phyloP scores from a whole-genome alignment of 2,797 vertebrate species.

The Neosalanx taihuensis region DNA sequence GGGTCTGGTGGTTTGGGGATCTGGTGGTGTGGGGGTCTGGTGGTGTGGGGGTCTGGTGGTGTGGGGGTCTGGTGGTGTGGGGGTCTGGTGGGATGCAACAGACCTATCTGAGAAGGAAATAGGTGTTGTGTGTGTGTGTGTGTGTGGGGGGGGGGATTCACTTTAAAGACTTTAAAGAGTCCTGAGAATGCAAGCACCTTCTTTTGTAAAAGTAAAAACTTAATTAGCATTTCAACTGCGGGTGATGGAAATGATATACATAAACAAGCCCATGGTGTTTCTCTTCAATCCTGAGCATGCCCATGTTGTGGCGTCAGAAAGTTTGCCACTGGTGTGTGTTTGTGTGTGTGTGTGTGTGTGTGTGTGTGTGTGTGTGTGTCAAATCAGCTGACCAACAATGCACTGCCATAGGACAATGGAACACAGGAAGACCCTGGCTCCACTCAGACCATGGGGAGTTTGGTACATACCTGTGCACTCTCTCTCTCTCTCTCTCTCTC shows the following conservation, averaged over 20 bases:
- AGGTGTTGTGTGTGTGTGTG: neutral
- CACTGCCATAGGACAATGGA: conserved; percentile 37
- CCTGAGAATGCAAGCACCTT: neutral
- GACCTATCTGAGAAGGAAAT: conserved; percentile 3
- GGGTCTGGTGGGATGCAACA: too few relatives aligned
- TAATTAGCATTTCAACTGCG: conserved; percentile 19
- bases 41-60: neutral
- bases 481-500: conserved; percentile 16
- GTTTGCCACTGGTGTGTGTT: neutral
- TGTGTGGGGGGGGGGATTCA: neutral
- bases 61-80: too few relatives aligned
- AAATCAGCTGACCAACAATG: conserved; percentile 16
- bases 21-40: neutral
- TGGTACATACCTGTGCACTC: conserved; percentile 7
- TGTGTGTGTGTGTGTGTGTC: neutral
- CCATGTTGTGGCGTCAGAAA: neutral
- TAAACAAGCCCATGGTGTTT: conserved; percentile 15
- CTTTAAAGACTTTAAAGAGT: neutral
- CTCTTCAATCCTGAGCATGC: neutral
- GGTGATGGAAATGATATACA: conserved; percentile 8
- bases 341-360: conserved; percentile 14
- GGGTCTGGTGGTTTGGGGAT: neutral
- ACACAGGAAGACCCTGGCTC: conserved; percentile 46
- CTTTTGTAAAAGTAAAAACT: conserved; percentile 6
- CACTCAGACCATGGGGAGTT: conserved; percentile 36